Conservation (phyloP, 1,140 invertebrate genomes). For the Pentalonia nigronervosa region DNA sequence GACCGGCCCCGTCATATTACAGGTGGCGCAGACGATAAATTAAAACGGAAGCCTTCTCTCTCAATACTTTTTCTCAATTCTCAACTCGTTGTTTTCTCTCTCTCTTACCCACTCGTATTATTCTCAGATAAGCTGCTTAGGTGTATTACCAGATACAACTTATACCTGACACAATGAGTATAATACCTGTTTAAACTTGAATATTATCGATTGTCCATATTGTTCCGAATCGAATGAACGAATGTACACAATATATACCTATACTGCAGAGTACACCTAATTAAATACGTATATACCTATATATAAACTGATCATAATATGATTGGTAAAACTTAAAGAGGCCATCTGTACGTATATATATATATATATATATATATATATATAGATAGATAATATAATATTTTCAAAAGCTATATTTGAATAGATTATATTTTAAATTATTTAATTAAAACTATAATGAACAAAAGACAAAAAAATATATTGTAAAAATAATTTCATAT, state of each 20-base stretch:
- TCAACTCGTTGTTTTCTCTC: slow-evolving; percentile 6
- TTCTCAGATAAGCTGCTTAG: slow-evolving; percentile 39
- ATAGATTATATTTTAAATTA: background rate
- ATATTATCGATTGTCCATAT: slow-evolving; percentile 20
- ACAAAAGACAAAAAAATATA: background rate
- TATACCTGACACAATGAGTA: background rate
- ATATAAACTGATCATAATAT: background rate
- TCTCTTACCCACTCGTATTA: background rate
- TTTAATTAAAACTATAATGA: background rate
- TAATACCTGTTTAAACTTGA: background rate
- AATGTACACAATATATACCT: background rate
- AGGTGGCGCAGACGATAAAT: slow-evolving; percentile 52
- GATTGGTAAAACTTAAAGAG: background rate
- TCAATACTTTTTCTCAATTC: background rate
- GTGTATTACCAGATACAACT: slow-evolving; percentile 11
- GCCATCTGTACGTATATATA: background rate
- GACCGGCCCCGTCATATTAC: slow-evolving; percentile 16
- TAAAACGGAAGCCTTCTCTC: slow-evolving; percentile 44
- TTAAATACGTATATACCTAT: background rate
- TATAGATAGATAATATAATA: too few relatives aligned
- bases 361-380: too few relatives aligned
- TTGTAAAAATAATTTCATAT: background rate
- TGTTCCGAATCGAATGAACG: slow-evolving; percentile 2
- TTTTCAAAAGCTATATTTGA: background rate
- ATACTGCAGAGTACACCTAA: background rate